phyloP scores from a whole-genome alignment of 2,797 vertebrate genomes.

The Oophaga sylvatica region DNA sequence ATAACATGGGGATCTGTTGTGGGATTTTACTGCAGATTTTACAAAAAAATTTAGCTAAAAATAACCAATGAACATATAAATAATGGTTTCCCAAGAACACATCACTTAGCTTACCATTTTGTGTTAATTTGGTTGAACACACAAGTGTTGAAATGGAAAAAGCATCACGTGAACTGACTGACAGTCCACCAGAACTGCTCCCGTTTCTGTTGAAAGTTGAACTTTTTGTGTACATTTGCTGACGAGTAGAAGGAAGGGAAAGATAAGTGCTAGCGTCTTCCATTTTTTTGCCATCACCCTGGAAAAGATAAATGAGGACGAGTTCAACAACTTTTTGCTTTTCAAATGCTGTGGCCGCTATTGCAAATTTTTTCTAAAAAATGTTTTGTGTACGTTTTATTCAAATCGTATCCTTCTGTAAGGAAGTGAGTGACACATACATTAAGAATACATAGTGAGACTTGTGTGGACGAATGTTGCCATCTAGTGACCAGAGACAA shows the following conservation, averaged over 20 bases:
- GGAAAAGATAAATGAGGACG: slow-evolving; percentile 52
- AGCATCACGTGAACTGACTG: slow-evolving; percentile 88
- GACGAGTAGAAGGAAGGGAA: slow-evolving; percentile 81
- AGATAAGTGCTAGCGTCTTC: slow-evolving; percentile 89
- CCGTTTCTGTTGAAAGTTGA: slow-evolving; percentile 79
- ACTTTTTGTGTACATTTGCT: slow-evolving; percentile 78
- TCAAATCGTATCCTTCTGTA: no score
- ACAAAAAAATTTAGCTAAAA: no score
- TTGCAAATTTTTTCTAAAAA: neutral
- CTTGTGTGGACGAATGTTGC: no score
- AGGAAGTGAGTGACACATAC: no score
- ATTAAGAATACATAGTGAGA: no score
- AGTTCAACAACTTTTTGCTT: neutral
- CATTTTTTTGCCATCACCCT: slow-evolving; percentile 98
- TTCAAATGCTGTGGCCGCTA: neutral
- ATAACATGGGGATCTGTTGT: no score
- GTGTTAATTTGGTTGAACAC: slow-evolving; percentile 97
- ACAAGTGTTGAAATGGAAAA: slow-evolving; percentile 92
- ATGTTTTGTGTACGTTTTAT: no score
- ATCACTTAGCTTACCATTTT: slow-evolving; percentile 83
- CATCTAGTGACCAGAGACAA: no score
- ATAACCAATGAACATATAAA: neutral
- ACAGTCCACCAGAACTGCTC: slow-evolving; percentile 84
- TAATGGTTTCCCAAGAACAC: neutral
- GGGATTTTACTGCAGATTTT: no score